Base-by-base conservation (phyloP, 2,888 invertebrate genomes). In the Onchidella celtica region DNA sequence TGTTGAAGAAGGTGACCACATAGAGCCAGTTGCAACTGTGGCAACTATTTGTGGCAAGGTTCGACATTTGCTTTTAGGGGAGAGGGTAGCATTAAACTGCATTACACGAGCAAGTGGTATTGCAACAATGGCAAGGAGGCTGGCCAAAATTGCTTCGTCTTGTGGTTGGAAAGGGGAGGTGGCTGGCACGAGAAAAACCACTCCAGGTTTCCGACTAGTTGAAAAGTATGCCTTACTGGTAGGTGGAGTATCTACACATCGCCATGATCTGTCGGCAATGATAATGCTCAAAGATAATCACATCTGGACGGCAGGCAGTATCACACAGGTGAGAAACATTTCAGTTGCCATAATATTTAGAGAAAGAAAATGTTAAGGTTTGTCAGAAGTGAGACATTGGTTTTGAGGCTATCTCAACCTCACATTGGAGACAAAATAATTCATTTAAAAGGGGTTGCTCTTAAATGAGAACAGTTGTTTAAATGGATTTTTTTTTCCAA, bases 271-370 rank as follows among this genome's bases (percentile, higher is more conserved):
- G 66, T 93, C 93, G 0, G 90, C 92, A 14, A 93, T 94, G 94
- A 90, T 94, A 2, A 94, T 94, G 94, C 86, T 94, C 74, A 94
- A 94, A 85, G 94, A 94, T 84, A 94, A 94, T 85, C 94, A 94
- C 85, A 91, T 94, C 32, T 91, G 92, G 90, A 89, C 93, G 1
- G 91, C 91, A 32, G 93, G 93, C 9, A 92, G 91, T 75, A 90
- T 93, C 9, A 85, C 89, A 29, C 88, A 91, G 90, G 93, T 93
- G 86, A 14, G 11, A 47, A 17, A 47, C 17, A 6, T 47, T 47
- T 47, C 17, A 17, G 6, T 47, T 47, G n/a, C n/a, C n/a, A n/a
- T n/a, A n/a, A n/a, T n/a, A n/a, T n/a, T n/a, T n/a, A n/a, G n/a
- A n/a, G n/a, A n/a, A n/a, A n/a, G n/a, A n/a, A n/a, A n/a, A n/a